Conservation (phyloP, 1,140 invertebrate genomes). For the Homalodisca vitripennis region DNA sequence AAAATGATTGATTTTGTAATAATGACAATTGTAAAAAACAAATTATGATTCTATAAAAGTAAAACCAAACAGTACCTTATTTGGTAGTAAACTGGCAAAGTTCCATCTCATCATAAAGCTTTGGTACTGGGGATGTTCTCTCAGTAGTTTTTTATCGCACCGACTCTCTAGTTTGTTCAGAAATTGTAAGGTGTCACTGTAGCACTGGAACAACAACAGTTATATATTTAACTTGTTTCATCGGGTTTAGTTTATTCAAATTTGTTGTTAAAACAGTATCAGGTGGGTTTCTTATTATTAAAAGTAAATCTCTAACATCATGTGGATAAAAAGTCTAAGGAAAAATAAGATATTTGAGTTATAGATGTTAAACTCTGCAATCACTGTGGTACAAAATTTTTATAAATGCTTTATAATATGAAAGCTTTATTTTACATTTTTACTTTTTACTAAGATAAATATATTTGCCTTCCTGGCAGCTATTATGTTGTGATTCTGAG, state of each 20-base stretch:
- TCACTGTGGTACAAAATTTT: not conserved
- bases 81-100: slow-evolving; percentile 92
- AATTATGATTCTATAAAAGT: no score
- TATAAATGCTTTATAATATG: no score
- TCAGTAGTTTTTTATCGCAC: slow-evolving; percentile 59
- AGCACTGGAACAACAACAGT: slow-evolving; percentile 70
- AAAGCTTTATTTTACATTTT: no score
- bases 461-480: no score
- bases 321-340: not conserved
- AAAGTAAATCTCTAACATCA: not conserved
- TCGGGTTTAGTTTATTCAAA: no score
- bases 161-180: slow-evolving; percentile 69
- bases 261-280: slow-evolving; percentile 27
- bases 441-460: no score
- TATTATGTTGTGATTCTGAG: no score
- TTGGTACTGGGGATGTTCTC: slow-evolving; percentile 63
- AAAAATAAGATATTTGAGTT: not conserved
- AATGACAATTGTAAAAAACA: no score
- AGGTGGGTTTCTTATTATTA: not conserved
- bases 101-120: slow-evolving; percentile 87
- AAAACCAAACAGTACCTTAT: no score
- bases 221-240: no score
- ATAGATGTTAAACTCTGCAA: not conserved
- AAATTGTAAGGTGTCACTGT: slow-evolving; percentile 77
- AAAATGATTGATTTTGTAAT: no score